Percentiles rank a stretch among this genome's conserved stretches.
These are phyloP conservation scores for Pantherophis vulpinus DNA, from an alignment of 2,797 vertebrate species.

Conservation along the genomic window DNA sequence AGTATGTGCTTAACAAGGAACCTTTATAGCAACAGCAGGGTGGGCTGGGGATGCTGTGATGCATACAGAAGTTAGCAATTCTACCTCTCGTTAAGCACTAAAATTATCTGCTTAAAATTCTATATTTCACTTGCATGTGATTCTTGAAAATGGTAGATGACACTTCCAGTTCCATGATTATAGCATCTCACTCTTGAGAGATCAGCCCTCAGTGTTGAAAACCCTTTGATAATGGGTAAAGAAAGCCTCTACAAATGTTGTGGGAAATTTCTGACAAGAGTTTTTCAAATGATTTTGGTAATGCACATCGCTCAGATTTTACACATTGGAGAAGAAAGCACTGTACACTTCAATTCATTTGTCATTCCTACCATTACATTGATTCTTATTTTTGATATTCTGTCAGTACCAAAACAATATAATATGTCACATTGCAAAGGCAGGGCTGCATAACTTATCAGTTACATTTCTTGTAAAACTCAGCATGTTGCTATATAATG, in stretches of 20 bases:
- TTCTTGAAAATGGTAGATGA: slow-evolving; percentile 53
- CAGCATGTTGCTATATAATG: slow-evolving; percentile 24
- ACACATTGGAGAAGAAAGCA: background rate
- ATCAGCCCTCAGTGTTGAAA: slow-evolving; percentile 48
- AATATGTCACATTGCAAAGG: slow-evolving; percentile 52
- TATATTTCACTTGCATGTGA: slow-evolving; percentile 56
- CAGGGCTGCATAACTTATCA: slow-evolving; percentile 44
- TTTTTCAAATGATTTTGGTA: slow-evolving; percentile 52
- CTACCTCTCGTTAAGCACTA: slow-evolving; percentile 51
- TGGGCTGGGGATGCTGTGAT: slow-evolving; percentile 30
- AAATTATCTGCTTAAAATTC: slow-evolving; percentile 54
- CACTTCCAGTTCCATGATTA: slow-evolving; percentile 51
- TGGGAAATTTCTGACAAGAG: slow-evolving; percentile 53
- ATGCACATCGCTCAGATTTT: slow-evolving; percentile 35
- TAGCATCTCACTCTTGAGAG: slow-evolving; percentile 39
- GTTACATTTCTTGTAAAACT: slow-evolving; percentile 43
- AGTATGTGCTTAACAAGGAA: background rate
- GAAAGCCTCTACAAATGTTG: slow-evolving; percentile 30
- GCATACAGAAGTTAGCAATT: slow-evolving; percentile 55
- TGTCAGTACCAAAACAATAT: slow-evolving; percentile 38
- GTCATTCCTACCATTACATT: slow-evolving; percentile 36
- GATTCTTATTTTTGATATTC: slow-evolving; percentile 38
- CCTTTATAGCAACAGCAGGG: slow-evolving; percentile 4
- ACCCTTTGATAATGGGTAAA: slow-evolving; percentile 16
- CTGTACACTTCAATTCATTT: slow-evolving; percentile 34